phyloP scores from a whole-genome alignment of 2,888 invertebrate genomes.

The Ophion ventricosus region DNA sequence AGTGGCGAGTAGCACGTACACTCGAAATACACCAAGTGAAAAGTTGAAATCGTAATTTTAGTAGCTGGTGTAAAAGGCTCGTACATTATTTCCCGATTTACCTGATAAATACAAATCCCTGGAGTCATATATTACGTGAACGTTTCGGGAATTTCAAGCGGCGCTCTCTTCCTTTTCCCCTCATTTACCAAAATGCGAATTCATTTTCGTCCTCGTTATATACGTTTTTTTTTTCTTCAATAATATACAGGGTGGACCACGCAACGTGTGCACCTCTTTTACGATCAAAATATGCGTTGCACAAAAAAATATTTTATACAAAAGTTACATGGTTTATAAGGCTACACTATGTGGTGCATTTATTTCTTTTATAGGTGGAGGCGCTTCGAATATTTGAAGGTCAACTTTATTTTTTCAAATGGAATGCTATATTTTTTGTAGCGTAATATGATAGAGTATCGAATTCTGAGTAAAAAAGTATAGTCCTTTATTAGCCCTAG shows the following conservation, averaged over 20 bases:
- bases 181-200: neutral
- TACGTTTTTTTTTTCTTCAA: neutral
- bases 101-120: conserved; percentile 25
- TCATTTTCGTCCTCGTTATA: neutral
- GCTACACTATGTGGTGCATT: too few species aligned
- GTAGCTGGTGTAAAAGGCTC: conserved; percentile 9
- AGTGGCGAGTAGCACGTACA: conserved; percentile 20
- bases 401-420: too few species aligned
- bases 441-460: too few species aligned
- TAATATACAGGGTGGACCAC: neutral
- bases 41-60: conserved; percentile 29
- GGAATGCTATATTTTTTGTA: too few species aligned
- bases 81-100: neutral
- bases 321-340: too few species aligned
- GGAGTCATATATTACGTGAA: neutral
- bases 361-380: too few species aligned
- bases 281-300: too few species aligned
- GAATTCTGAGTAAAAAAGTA: too few species aligned
- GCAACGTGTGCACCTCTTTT: too few species aligned
- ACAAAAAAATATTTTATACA: too few species aligned
- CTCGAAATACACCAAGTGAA: conserved; percentile 42
- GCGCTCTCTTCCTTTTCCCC: neutral
- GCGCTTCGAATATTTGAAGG: too few species aligned
- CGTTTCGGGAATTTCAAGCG: neutral
- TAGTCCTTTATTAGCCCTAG: too few species aligned